Base-by-base conservation (phyloP, 2,888 invertebrate genomes). In the Endotricha flammealis region DNA sequence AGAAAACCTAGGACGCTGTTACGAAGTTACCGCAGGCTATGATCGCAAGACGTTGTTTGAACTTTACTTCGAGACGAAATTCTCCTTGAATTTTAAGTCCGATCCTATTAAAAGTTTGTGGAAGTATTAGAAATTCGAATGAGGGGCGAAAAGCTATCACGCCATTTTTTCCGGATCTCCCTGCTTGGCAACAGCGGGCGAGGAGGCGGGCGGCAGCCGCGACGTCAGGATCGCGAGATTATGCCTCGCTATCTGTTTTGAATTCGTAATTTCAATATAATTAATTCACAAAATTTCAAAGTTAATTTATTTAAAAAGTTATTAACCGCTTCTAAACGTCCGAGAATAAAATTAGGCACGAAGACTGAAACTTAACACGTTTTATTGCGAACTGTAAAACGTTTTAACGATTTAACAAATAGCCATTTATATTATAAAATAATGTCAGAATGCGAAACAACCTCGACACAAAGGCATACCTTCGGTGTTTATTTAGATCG, bases 21-120 rank as follows among this genome's bases (percentile, higher is more conserved):
- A 55, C 46, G 53, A 57, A 61, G 51, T 60, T 49, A 50, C 59
- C 57, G 49, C 46, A 36, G 50, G 56, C 57, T 45, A 59, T 47
- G 58, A 65, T 61, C 58, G 53, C 53, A 44, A 48, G 55, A 54
- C 55, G 62, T 55, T 61, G 58, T 62, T 64, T 68, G 60, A 78
- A 78, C 69, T 75, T 74, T 66, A 53, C 65, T 62, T 52, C 61
- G 53, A 69, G 60, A 68, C 71, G 64, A 73, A 72, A 74, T 75
- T 78, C 71, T 72, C 69, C 63, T 73, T 75, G 79, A 83, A 80
- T 80, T 76, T 81, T 74, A 79, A 83, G 73, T 79, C 72, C 73
- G 75, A 83, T 81, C 83, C 79, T 82, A 85, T 85, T 85, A 85
- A 85, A 86, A 86, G 80, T 86, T 85, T 77, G 72, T 54, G 62